These are phyloP conservation scores for Empis stercorea DNA, from an alignment of 2,888 invertebrate species.

Conservation along the genomic window DNA sequence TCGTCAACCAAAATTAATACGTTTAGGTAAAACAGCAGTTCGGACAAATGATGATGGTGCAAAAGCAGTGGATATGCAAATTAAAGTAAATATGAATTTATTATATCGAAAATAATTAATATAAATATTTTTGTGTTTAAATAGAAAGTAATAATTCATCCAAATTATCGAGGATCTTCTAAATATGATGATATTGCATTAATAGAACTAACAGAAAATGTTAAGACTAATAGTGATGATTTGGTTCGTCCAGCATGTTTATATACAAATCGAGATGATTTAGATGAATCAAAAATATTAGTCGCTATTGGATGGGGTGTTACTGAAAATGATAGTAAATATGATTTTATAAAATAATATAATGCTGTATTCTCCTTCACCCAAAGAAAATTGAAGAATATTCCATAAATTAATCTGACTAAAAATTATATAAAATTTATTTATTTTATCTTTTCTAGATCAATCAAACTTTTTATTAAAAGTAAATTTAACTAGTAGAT, in stretches of 20 bases:
- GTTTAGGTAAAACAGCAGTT: slow-evolving; percentile 10
- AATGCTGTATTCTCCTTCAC: slow-evolving; percentile 3
- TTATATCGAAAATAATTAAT: neutral
- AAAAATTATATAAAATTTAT: neutral
- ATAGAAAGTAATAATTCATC: slow-evolving; percentile 12
- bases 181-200: slow-evolving; percentile 20
- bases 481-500: slow-evolving; percentile 16
- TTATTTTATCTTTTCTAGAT: slow-evolving; percentile 11
- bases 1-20: slow-evolving; percentile 7
- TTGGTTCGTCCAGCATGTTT: slow-evolving; percentile 20
- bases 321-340: slow-evolving; percentile 12
- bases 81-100: slow-evolving; percentile 6
- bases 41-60: neutral
- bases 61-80: slow-evolving; percentile 3
- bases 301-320: slow-evolving; percentile 20
- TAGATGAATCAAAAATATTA: slow-evolving; percentile 6
- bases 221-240: slow-evolving; percentile 7
- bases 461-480: slow-evolving; percentile 14
- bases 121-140: neutral
- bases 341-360: neutral
- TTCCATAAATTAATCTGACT: no score
- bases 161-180: slow-evolving; percentile 5
- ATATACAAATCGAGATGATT: slow-evolving; percentile 12
- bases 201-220: slow-evolving; percentile 10
- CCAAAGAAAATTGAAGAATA: no score